Base-by-base conservation (phyloP, 2,113 vertebrate species). In the Callopanchax toddi region DNA sequence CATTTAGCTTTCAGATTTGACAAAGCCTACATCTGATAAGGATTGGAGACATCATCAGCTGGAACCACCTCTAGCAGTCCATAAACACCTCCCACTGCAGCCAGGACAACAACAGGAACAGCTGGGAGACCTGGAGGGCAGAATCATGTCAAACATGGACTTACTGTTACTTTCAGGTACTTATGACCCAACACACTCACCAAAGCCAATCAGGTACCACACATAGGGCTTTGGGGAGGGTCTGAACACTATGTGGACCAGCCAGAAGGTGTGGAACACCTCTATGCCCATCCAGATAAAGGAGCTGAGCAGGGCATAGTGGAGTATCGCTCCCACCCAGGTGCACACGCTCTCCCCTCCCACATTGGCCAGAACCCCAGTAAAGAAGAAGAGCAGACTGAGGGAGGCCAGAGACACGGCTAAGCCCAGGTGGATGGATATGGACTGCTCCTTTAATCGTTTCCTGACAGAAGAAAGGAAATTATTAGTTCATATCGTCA, bases 241-340 rank as follows among this genome's bases (percentile, higher is more conserved):
- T 21, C 17, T 82, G 60, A 93, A 90, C 44, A 93, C 71, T 72
- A 89, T 55, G 65, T 73, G 74, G 62, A 93, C 75, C 84, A 91
- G 57, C 87, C 88, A 89, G 86, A 92, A 94, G 34, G 92, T 89
- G 72, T 92, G 84, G 44, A 92, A 82, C 15, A 92, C 79, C 49
- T 93, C 88, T 0, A 92, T 76, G 25, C 76, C 90, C 92, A 94
- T 94, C 93, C 93, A 94, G 60, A 70, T 62, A 17, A 92, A 81
- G 46, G 89, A 83, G 71, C 87, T 86, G 36, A 94, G 89, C 26
- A 92, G 69, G 29, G 74, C 32, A 4, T 92, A 94, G 79, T 94
- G 93, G 42, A 93, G 86, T 6, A 36, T 6, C 0, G 83, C 74
- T 2, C 72, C 93, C 12, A 90, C 66, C 53, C 70, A 76, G 9